These are phyloP conservation scores for Trypoxylon attenuatum DNA, from an alignment of 2,888 invertebrate species.

Conservation along the genomic window DNA sequence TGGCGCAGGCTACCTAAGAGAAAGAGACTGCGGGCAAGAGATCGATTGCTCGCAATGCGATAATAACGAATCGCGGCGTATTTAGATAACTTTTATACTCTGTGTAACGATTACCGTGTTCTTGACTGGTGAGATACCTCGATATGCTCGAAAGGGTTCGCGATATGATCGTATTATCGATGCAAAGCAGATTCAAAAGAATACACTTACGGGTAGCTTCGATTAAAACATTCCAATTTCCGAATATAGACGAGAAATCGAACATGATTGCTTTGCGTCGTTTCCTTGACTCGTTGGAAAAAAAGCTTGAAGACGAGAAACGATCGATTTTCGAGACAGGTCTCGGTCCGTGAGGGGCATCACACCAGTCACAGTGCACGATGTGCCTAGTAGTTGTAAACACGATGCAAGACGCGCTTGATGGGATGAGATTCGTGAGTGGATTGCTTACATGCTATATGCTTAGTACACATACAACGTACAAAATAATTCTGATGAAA, in stretches of 20 bases:
- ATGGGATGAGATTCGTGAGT: constrained; percentile 10
- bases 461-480: constrained; percentile 10
- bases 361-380: constrained; percentile 28
- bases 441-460: constrained; percentile 13
- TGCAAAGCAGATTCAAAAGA: neutral
- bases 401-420: constrained; percentile 15
- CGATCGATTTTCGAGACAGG: constrained; percentile 8
- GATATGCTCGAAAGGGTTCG: too few species aligned
- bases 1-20: constrained; percentile 51
- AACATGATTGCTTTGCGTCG: too few species aligned
- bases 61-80: constrained; percentile 41
- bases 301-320: too few species aligned
- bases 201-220: too few species aligned
- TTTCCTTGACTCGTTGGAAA: too few species aligned
- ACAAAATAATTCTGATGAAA: constrained; percentile 15
- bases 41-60: constrained; percentile 18
- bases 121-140: constrained; percentile 44
- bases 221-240: constrained; percentile 14
- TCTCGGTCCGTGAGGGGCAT: constrained; percentile 9
- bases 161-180: too few species aligned
- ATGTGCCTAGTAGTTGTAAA: constrained; percentile 20
- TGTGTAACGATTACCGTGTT: constrained; percentile 23
- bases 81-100: constrained; percentile 62
- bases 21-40: constrained; percentile 14
- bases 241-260: neutral